A percentile compares a stretch with the other conserved stretches of the same genome.
Conservation (phyloP, 2,797 vertebrate genomes). For the Falco naumanni region DNA sequence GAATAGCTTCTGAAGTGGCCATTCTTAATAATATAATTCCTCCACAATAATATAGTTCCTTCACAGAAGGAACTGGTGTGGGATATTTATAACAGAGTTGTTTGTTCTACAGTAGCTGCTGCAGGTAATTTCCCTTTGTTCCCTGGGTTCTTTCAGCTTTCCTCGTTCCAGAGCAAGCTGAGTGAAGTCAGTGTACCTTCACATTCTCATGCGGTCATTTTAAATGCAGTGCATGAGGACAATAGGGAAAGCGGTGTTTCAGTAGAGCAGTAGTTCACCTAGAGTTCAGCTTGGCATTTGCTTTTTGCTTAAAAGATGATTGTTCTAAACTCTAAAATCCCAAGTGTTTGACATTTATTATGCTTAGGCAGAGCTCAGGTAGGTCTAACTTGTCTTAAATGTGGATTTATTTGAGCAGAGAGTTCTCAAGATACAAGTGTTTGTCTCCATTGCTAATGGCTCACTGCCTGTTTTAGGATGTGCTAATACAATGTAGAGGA, state of each 20-base stretch:
- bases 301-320: background rate
- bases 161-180: background rate
- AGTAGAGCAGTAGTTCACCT: background rate
- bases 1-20: conserved; percentile 2
- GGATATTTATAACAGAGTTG: conserved; percentile 30
- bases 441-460: background rate
- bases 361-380: background rate
- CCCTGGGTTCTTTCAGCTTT: background rate
- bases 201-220: background rate
- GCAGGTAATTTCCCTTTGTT: conserved; percentile 59
- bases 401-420: background rate
- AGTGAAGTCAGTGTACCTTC: background rate
- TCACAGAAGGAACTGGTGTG: background rate
- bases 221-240: background rate
- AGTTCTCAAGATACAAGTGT: background rate
- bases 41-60: background rate
- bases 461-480: background rate
- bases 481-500: background rate
- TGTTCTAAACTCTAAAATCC: background rate
- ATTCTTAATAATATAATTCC: conserved; percentile 21
- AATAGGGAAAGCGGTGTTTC: background rate
- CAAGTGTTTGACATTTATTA: background rate
- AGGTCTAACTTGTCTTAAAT: background rate
- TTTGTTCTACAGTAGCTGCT: background rate
- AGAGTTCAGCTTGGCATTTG: conserved; percentile 39